phyloP scores from a whole-genome alignment of 2,797 vertebrate genomes.

The Rhabdophis nuchalis region DNA sequence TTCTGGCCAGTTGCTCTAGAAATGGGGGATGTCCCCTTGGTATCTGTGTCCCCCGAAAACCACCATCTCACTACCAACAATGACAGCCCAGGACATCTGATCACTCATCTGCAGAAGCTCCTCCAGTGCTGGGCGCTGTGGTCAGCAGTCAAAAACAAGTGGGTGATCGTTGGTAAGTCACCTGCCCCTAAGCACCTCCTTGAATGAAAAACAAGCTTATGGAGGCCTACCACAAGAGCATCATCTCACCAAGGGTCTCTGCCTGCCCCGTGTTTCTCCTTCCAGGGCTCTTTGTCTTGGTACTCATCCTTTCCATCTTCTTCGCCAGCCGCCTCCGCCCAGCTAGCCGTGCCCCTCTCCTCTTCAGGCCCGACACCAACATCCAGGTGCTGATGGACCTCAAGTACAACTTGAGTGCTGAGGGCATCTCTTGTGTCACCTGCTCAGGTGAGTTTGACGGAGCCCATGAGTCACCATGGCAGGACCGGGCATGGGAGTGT shows the following conservation, averaged over 20 bases:
- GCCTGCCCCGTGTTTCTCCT: background rate
- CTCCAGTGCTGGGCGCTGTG: conserved; percentile 85
- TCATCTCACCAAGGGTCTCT: background rate
- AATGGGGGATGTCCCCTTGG: conserved; percentile 79
- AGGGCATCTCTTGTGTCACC: conserved; percentile 94
- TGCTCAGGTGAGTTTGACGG: conserved; percentile 85
- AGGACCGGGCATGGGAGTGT: background rate
- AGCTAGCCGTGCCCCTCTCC: conserved; percentile 87
- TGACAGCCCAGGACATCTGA: conserved; percentile 78
- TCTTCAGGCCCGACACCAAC: conserved; percentile 94
- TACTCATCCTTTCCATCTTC: conserved; percentile 84
- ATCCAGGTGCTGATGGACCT: conserved; percentile 92
- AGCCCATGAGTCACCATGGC: accelerated
- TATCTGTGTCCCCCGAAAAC: conserved; percentile 79
- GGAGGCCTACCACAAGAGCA: background rate
- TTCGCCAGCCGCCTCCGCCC: conserved; percentile 89
- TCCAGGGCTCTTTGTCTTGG: conserved; percentile 82
- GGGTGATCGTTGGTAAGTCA: conserved; percentile 83
- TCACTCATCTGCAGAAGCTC: conserved; percentile 80
- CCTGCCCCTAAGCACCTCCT: background rate
- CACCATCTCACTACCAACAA: conserved; percentile 62
- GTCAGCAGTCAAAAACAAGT: conserved; percentile 83
- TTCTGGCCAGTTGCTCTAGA: conserved; percentile 76
- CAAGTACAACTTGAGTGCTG: conserved; percentile 94
- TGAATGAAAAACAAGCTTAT: background rate